Evolutionary conservation across 2,113 vertebrate species (phyloP).

Genomic region (Semicossyphus pulcher): DNA sequence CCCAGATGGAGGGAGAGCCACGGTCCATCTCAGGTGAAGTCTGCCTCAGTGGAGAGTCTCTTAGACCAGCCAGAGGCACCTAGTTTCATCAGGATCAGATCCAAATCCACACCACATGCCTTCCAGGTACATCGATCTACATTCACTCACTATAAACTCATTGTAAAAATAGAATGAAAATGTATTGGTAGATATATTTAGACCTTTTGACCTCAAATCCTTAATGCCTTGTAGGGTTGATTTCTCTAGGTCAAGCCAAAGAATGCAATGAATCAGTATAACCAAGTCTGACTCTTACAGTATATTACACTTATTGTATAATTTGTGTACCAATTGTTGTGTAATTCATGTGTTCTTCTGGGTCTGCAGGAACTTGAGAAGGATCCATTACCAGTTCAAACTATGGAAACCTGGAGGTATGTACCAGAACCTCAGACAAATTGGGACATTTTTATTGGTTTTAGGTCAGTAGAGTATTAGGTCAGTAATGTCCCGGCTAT

Average conservation of each 20-base stretch:
- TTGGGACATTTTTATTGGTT: constrained; percentile 42
- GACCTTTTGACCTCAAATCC: background rate
- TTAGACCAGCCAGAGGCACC: constrained; percentile 67
- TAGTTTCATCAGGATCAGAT: constrained; percentile 63
- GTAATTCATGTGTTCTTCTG: constrained; percentile 19
- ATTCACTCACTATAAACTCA: too few species aligned
- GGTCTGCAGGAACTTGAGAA: constrained; percentile 55
- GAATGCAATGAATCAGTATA: too few species aligned
- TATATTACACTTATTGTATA: too few species aligned
- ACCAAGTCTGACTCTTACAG: too few species aligned
- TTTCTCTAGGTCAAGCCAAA: too few species aligned
- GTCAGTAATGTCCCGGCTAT: constrained; percentile 56
- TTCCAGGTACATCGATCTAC: too few species aligned
- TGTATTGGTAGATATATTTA: background rate
- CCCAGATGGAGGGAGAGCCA: constrained; percentile 64
- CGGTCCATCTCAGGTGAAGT: constrained; percentile 57
- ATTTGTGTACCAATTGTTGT: background rate
- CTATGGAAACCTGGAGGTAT: constrained; percentile 75
- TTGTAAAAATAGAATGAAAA: too few species aligned
- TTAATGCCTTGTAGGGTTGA: background rate
- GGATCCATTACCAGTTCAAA: constrained; percentile 37
- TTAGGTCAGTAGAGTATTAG: constrained; percentile 66
- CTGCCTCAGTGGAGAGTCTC: constrained; percentile 71
- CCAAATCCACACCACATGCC: constrained; percentile 75
- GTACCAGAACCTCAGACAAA: constrained; percentile 47